phyloP scores from a whole-genome alignment of 1,140 invertebrate genomes.

The Sesamia nonagrioides region DNA sequence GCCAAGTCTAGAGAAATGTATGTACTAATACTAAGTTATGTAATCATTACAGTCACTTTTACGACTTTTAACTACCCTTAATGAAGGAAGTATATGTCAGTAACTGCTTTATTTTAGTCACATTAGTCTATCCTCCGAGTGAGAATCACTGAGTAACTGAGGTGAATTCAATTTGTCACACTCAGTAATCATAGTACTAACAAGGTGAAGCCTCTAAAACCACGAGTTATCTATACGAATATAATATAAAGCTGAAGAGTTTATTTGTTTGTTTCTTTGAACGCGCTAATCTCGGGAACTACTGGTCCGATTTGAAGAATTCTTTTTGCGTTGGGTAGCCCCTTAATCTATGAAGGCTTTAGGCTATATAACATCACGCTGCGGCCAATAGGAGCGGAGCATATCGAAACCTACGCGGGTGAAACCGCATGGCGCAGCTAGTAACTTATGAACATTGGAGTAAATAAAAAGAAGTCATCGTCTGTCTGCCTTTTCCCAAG shows the following conservation, averaged over 20 bases:
- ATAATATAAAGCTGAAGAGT: no score
- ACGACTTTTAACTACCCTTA: not conserved
- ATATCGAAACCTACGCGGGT: no score
- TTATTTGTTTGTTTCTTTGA: no score
- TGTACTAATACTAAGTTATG: not conserved
- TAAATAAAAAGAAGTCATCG: no score
- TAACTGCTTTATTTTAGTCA: slow-evolving; percentile 8
- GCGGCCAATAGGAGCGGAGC: no score
- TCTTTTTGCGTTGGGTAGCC: no score
- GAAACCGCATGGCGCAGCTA: no score
- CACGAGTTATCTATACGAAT: not conserved
- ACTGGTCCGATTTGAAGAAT: no score
- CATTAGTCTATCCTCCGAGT: not conserved
- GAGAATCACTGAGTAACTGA: slow-evolving; percentile 15
- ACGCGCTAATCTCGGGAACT: no score
- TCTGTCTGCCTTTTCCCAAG: no score
- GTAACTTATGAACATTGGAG: not conserved
- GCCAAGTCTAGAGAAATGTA: slow-evolving; percentile 2
- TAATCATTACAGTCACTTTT: not conserved
- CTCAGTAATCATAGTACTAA: slow-evolving; percentile 17
- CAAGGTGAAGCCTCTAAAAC: not conserved
- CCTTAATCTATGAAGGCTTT: no score
- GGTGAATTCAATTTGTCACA: slow-evolving; percentile 23
- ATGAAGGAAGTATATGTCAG: slow-evolving; percentile 18
- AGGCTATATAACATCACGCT: no score